Evolutionary conservation across 1,140 invertebrate genomes (phyloP).

Genomic region (Pseudomyrmex concolor): DNA sequence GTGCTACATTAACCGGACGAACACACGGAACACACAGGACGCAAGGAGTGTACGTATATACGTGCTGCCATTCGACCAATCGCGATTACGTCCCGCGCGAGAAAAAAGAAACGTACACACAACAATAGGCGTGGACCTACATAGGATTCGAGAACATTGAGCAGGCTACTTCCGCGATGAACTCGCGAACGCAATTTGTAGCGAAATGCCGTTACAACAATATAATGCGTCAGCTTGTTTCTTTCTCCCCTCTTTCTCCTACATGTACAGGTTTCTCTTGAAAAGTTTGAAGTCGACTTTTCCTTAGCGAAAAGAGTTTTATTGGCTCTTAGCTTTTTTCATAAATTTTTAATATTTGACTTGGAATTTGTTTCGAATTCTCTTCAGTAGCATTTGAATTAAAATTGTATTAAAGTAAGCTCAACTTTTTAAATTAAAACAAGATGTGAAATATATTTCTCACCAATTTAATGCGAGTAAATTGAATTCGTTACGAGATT

Average conservation of each 20-base stretch:
- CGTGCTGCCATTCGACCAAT: conserved; percentile 33
- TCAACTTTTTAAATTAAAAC: not conserved
- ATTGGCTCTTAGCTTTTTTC: conserved; percentile 2
- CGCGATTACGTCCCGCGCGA: conserved; percentile 51
- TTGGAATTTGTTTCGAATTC: not conserved
- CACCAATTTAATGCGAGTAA: conserved; percentile 18
- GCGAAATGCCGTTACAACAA: conserved; percentile 2
- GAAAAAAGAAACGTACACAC: conserved; percentile 11
- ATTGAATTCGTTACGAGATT: conserved; percentile 30
- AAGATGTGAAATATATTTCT: not conserved
- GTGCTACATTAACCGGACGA: conserved; percentile 46
- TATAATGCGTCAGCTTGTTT: not conserved
- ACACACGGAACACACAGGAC: conserved; percentile 25
- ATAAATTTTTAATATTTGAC: conserved; percentile 35
- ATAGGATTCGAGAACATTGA: conserved; percentile 49
- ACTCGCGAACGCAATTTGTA: conserved; percentile 39
- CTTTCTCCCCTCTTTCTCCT: not conserved
- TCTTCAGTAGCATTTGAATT: conserved; percentile 13
- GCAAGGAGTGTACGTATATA: conserved; percentile 16
- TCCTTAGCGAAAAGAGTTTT: conserved; percentile 24
- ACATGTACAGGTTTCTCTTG: not conserved
- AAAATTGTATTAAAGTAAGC: conserved; percentile 23
- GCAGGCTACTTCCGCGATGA: conserved; percentile 45
- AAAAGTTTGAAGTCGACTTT: not conserved
- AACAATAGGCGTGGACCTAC: conserved; percentile 50